phyloP scores from a whole-genome alignment of 92 coral and sea anemone species.

The Porites evermanni region DNA sequence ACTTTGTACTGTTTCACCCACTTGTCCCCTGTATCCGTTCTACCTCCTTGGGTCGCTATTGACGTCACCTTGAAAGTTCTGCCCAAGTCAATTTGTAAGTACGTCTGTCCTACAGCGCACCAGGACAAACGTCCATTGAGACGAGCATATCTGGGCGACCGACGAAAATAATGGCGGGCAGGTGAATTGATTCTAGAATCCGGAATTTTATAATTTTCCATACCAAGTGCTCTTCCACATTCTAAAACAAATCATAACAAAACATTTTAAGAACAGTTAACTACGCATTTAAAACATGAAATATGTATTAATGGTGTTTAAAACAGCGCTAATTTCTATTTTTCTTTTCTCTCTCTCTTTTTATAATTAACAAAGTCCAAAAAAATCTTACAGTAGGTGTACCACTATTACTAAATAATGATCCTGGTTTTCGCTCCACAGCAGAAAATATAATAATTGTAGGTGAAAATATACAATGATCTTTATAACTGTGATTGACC shows the following conservation, averaged over 20 bases:
- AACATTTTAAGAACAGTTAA: too few species aligned
- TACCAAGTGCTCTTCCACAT: constrained; percentile 33
- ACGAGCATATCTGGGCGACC: constrained; percentile 22
- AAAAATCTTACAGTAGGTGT: too few species aligned
- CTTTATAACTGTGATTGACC: too few species aligned
- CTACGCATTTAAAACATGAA: too few species aligned
- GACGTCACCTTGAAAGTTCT: constrained; percentile 38
- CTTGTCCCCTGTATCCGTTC: background rate
- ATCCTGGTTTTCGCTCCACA: too few species aligned
- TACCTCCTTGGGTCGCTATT: constrained; percentile 66
- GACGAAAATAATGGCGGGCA: background rate
- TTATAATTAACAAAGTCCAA: too few species aligned
- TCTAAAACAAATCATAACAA: background rate
- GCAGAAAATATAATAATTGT: too few species aligned
- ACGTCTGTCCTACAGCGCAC: constrained; percentile 35
- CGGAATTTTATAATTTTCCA: constrained; percentile 19
- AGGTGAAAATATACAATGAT: too few species aligned
- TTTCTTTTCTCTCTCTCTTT: too few species aligned
- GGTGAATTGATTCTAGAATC: constrained; percentile 39
- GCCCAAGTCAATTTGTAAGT: constrained; percentile 52
- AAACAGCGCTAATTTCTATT: too few species aligned
- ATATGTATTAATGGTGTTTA: too few species aligned
- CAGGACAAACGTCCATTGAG: constrained; percentile 40
- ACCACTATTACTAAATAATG: too few species aligned
- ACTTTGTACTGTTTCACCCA: constrained; percentile 51